Evolutionary conservation across 1,140 invertebrate genomes (phyloP).

Genomic region (Drosophila carrolli): DNA sequence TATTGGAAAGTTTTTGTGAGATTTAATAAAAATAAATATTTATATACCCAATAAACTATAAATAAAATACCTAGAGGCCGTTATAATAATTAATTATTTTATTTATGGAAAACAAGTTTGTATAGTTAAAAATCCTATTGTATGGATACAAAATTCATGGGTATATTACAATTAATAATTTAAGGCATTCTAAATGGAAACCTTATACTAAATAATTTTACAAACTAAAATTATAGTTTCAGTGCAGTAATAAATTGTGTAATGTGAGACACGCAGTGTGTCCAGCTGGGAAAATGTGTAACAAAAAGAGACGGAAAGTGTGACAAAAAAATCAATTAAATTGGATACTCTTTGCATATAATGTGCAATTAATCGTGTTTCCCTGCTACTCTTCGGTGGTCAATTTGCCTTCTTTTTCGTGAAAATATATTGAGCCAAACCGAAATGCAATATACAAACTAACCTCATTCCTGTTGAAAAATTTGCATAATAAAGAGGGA

Average conservation of each 20-base stretch:
- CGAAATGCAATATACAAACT: constrained; percentile 48
- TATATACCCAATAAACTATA: no score
- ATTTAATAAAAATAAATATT: no score
- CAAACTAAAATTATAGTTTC: not conserved
- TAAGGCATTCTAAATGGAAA: no score
- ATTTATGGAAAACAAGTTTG: no score
- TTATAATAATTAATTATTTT: no score
- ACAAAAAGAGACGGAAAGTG: constrained; percentile 1
- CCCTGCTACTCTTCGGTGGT: not conserved
- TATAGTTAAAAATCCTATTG: no score
- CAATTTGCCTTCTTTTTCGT: not conserved
- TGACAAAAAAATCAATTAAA: constrained; percentile 69
- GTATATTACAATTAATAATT: no score
- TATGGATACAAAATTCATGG: no score
- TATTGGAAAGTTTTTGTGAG: no score
- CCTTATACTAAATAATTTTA: no score
- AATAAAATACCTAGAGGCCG: no score
- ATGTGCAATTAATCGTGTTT: constrained; percentile 66
- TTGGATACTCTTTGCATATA: constrained; percentile 55
- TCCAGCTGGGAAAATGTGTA: constrained; percentile 8
- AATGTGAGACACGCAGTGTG: constrained; percentile 35
- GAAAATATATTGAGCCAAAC: constrained; percentile 22
- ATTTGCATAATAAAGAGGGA: constrained; percentile 16
- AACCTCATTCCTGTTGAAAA: not conserved
- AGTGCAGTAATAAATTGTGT: constrained; percentile 30